These are phyloP conservation scores for Tupiocoris notatus DNA, from an alignment of 2,888 invertebrate species.

Conservation along the genomic window DNA sequence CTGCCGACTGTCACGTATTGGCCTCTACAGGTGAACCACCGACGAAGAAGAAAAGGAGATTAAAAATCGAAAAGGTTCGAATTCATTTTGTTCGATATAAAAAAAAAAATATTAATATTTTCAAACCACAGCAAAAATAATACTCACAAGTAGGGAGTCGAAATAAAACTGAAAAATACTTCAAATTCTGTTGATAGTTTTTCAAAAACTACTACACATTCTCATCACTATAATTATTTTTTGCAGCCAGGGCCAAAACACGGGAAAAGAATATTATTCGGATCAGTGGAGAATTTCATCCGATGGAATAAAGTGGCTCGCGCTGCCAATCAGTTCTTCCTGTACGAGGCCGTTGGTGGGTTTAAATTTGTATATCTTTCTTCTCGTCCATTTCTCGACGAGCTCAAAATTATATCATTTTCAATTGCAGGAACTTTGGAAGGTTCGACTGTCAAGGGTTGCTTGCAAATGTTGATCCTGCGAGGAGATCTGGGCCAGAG, in stretches of 20 bases:
- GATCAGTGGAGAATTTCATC: constrained; percentile 24
- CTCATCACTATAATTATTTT: neutral
- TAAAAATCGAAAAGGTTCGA: neutral
- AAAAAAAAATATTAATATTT: too few relatives aligned
- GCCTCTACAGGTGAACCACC: neutral
- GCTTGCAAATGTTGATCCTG: constrained; percentile 16
- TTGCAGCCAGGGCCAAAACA: constrained; percentile 10
- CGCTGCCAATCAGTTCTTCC: neutral
- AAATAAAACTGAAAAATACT: too few relatives aligned
- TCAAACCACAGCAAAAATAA: too few relatives aligned
- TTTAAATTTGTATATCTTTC: neutral
- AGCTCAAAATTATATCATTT: neutral
- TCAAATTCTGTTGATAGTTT: neutral
- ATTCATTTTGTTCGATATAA: neutral
- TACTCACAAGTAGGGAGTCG: too few relatives aligned
- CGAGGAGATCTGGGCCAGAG: constrained; percentile 31
- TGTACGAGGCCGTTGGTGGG: constrained; percentile 23
- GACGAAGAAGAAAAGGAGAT: neutral
- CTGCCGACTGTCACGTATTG: neutral
- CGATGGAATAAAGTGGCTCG: constrained; percentile 26
- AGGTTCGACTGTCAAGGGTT: constrained; percentile 16
- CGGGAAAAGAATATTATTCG: constrained; percentile 19
- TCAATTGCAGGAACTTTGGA: constrained; percentile 21
- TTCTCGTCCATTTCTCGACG: neutral
- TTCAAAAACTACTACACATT: too few relatives aligned